Evolutionary conservation across 2,888 invertebrate genomes (phyloP).

Genomic region (Nephrotoma appendiculata): DNA sequence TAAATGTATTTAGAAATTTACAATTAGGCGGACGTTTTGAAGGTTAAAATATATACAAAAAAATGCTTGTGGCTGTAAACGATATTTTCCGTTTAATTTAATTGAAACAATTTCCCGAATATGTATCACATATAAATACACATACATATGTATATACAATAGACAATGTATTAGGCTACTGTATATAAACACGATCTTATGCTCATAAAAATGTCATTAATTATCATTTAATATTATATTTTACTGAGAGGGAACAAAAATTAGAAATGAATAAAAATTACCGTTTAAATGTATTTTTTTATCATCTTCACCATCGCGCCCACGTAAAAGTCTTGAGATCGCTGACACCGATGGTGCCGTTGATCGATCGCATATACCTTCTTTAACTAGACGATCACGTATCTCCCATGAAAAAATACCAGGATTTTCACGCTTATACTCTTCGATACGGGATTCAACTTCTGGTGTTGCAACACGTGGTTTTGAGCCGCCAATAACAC

Average conservation of each 20-base stretch:
- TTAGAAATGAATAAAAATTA: background rate
- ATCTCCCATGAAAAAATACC: conserved; percentile 96
- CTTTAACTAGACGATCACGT: conserved; percentile 78
- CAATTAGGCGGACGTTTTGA: background rate
- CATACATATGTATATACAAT: background rate
- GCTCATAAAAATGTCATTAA: conserved; percentile 10
- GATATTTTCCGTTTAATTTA: background rate
- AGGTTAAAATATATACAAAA: background rate
- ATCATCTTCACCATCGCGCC: conserved; percentile 40
- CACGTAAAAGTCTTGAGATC: conserved; percentile 63
- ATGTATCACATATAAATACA: background rate
- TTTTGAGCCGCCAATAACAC: conserved; percentile 88
- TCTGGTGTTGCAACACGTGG: conserved; percentile 88
- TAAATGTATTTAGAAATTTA: background rate
- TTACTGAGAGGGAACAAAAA: background rate
- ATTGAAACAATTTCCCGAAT: background rate
- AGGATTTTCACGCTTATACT: conserved; percentile 80
- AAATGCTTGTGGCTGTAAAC: background rate
- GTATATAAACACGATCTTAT: background rate
- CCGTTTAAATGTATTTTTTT: conserved; percentile 12
- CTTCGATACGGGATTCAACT: conserved; percentile 80
- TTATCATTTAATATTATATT: conserved; percentile 5
- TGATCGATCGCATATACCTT: conserved; percentile 36
- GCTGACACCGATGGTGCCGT: conserved; percentile 65
- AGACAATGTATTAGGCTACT: background rate